These are phyloP conservation scores for Limnephilus rhombicus DNA, from an alignment of 2,888 invertebrate species.

Conservation along the genomic window DNA sequence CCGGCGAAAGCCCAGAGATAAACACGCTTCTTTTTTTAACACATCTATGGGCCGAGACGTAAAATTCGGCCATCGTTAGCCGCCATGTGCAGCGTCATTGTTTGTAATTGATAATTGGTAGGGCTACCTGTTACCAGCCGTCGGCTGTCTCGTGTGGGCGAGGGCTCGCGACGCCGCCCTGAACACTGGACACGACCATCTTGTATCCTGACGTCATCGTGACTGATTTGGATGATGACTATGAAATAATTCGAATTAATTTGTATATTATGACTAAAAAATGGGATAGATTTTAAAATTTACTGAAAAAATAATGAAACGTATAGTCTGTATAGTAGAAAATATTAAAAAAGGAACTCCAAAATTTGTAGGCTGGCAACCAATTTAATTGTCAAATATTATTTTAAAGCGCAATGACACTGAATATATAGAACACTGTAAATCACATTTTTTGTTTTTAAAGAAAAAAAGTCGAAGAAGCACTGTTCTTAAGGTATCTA, in stretches of 20 bases:
- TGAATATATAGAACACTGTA: too few species aligned
- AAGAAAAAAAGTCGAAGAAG: too few species aligned
- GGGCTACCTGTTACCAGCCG: constrained; percentile 49
- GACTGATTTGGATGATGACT: constrained; percentile 13
- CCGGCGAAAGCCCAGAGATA: not conserved
- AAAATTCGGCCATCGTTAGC: constrained; percentile 56
- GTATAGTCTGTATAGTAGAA: not conserved
- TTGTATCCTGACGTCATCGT: constrained; percentile 11
- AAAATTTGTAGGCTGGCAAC: too few species aligned
- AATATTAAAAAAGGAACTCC: too few species aligned
- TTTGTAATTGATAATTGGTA: constrained; percentile 66
- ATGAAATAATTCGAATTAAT: not conserved
- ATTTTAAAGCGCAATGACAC: too few species aligned
- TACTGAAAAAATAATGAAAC: not conserved
- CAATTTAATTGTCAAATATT: too few species aligned
- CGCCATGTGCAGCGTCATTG: constrained; percentile 63
- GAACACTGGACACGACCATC: not conserved
- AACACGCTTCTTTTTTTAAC: constrained; percentile 18
- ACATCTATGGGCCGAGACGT: constrained; percentile 33
- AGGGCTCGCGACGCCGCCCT: constrained; percentile 14
- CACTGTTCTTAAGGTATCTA: too few species aligned
- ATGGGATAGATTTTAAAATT: not conserved
- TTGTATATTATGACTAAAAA: not conserved
- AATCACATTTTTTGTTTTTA: too few species aligned
- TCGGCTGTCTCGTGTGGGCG: constrained; percentile 40